Evolutionary conservation across 2,113 vertebrate genomes (phyloP), one percentile per base, ranked within the genome.

Genomic region (Seriola quinqueradiata): DNA sequence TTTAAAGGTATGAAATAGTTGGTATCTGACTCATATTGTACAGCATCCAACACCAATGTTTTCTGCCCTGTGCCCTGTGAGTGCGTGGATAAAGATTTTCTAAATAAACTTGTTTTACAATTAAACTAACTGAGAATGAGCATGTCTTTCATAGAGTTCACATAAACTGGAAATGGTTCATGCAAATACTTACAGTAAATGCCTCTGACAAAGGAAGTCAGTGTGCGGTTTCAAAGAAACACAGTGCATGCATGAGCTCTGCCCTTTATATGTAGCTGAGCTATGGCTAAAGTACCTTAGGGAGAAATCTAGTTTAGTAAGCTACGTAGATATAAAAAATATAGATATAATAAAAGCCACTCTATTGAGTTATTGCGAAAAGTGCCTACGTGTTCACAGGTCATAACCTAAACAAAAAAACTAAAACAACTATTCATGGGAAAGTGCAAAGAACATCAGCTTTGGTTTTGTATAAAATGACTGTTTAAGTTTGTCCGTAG

Each of bases 151-250:
- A 72, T 14, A 50, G n/a, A 44, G 6, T 48, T 32, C 34, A 81
- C 3, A 70, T 13, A 7, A 25, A 36, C 10, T 61, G 46, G 21
- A 82, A 83, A 66, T 19, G 46, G 59, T 50, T 16, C 17, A n/a
- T 77, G 40, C 36, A 64, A 21, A 44, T 11, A 34, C 50, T 71
- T 65, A 60, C 66, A 57, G 79, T 76, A 77, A 85, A 86, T 77
- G 82, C 79, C 23, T 63, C 9, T 32, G 19, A 86, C 69, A 12
- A 79, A 87, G 89, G 89, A 91, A 85, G 83, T 76, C 7, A 6
- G 6, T 59, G 25, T 67, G 64, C 55, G 42, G 74, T 74, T 88
- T 85, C 50, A 71, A 59, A 78, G 52, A 87, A 69, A 75, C 50
- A 19, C 4, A 19, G 7, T 55, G 44, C 1, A 0, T 44, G 10